A percentile compares a stretch with the other conserved stretches of the same genome.
Conservation (phyloP, 2,888 invertebrate genomes). For the Blastobasis lacticolella region DNA sequence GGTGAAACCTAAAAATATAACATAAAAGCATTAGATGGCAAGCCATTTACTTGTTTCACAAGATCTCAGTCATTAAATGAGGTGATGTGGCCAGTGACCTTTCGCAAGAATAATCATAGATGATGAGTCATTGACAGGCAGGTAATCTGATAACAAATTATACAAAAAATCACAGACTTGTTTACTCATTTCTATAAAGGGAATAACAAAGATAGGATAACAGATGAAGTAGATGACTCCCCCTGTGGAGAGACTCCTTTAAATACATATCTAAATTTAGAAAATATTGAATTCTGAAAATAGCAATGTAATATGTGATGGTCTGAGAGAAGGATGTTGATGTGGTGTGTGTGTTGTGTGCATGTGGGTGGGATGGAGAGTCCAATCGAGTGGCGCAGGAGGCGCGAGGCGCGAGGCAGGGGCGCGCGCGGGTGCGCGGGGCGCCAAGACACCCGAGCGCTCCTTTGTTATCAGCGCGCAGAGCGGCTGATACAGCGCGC, state of each 20-base stretch:
- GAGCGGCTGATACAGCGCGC: conserved; percentile 44
- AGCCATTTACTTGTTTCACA: conserved; percentile 28
- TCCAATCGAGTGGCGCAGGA: conserved; percentile 11
- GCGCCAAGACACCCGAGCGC: conserved; percentile 34
- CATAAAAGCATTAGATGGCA: conserved; percentile 6
- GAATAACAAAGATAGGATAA: conserved; percentile 16
- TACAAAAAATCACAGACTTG: conserved; percentile 25
- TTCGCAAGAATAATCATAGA: conserved; percentile 59
- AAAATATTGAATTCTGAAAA: conserved; percentile 67
- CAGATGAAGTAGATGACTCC: conserved; percentile 40
- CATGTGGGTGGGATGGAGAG: conserved; percentile 22
- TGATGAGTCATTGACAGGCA: conserved; percentile 50
- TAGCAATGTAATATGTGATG: conserved; percentile 46
- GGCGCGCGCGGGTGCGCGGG: conserved; percentile 19
- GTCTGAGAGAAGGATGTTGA: conserved; percentile 27
- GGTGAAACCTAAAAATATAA: conserved; percentile 79
- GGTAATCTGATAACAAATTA: conserved; percentile 50
- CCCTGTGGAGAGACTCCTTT: conserved; percentile 54
- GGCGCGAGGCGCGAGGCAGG: conserved; percentile 15
- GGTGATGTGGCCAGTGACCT: conserved; percentile 64
- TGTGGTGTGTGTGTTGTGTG: conserved; percentile 14
- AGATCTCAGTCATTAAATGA: conserved; percentile 38
- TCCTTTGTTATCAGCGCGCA: conserved; percentile 69
- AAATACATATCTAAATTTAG: conserved; percentile 64
- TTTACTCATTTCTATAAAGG: conserved; percentile 8